Conservation (phyloP, 2,113 vertebrate genomes). For the Synodontis membranacea region DNA sequence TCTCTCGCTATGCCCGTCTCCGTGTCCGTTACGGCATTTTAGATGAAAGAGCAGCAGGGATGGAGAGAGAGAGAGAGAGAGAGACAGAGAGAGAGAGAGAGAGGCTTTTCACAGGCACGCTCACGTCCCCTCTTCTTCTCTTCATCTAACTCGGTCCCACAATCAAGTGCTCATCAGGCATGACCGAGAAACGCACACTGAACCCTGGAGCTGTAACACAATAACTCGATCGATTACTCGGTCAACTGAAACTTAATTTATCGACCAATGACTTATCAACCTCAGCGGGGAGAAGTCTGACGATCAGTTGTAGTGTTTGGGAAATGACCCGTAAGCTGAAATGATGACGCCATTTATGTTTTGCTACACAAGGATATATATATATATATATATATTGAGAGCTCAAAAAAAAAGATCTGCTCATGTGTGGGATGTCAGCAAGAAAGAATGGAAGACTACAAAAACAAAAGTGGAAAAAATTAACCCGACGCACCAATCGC, state of each 20-base stretch:
- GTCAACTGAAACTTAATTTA: neutral
- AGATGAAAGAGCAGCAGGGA: constrained; percentile 44
- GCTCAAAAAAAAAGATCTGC: too few species aligned
- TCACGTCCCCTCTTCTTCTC: neutral
- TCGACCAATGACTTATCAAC: neutral
- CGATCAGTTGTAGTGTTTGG: neutral
- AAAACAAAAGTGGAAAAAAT: neutral
- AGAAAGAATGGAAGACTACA: too few species aligned
- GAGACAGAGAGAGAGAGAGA: constrained; percentile 19
- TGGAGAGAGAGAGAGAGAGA: too few species aligned
- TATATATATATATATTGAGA: too few species aligned
- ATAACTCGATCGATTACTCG: neutral
- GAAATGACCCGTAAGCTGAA: neutral
- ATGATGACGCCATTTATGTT: neutral
- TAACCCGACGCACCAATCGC: too few species aligned
- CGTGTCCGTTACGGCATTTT: constrained; percentile 40
- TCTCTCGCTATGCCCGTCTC: constrained; percentile 38
- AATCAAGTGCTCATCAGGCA: neutral
- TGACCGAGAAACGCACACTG: neutral
- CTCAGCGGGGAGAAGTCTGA: neutral
- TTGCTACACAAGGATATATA: too few species aligned
- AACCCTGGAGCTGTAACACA: neutral
- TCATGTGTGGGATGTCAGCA: neutral
- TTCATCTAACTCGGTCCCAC: constrained; percentile 28
- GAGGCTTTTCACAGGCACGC: constrained; percentile 38